Percentiles rank a stretch among this genome's conserved stretches.
Evolutionary conservation across 2,888 invertebrate species (phyloP).

Genomic region (Drosophila colorata): DNA sequence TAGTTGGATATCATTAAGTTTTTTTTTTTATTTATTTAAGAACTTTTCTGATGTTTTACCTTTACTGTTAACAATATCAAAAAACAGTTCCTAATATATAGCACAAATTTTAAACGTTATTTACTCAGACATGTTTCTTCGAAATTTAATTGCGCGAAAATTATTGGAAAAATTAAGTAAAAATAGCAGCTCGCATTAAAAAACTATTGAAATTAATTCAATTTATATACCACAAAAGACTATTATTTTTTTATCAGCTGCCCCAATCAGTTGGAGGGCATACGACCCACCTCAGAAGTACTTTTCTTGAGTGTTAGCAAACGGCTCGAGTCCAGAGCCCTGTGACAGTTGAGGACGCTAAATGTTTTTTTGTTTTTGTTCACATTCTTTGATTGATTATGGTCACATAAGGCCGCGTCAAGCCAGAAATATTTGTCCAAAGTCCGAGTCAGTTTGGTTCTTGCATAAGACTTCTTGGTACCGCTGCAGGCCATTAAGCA

Average conservation of each 20-base stretch:
- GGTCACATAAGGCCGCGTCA: constrained; percentile 24
- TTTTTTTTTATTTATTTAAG: no score
- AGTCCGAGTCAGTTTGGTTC: constrained; percentile 17
- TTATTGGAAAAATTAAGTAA: constrained; percentile 19
- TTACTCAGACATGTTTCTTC: constrained; percentile 7
- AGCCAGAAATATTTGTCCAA: constrained; percentile 57
- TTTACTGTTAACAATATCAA: no score
- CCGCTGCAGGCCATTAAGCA: constrained; percentile 12
- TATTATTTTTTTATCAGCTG: constrained; percentile 54
- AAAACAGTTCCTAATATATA: no score
- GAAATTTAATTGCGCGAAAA: constrained; percentile 40
- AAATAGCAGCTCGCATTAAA: constrained; percentile 33
- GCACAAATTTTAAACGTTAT: constrained; percentile 9
- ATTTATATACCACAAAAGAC: constrained; percentile 38
- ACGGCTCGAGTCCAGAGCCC: constrained; percentile 16
- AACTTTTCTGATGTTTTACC: no score
- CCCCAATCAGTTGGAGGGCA: constrained; percentile 41
- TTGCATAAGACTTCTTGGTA: constrained; percentile 34
- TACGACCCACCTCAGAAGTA: constrained; percentile 20
- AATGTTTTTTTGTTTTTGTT: background rate
- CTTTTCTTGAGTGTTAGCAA: constrained; percentile 22
- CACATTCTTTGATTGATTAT: constrained; percentile 52
- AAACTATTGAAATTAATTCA: constrained; percentile 51
- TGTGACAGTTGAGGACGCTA: constrained; percentile 27
- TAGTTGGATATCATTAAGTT: no score